These are phyloP conservation scores for Atractosteus spatula DNA, from an alignment of 2,113 vertebrate species.

Conservation along the genomic window DNA sequence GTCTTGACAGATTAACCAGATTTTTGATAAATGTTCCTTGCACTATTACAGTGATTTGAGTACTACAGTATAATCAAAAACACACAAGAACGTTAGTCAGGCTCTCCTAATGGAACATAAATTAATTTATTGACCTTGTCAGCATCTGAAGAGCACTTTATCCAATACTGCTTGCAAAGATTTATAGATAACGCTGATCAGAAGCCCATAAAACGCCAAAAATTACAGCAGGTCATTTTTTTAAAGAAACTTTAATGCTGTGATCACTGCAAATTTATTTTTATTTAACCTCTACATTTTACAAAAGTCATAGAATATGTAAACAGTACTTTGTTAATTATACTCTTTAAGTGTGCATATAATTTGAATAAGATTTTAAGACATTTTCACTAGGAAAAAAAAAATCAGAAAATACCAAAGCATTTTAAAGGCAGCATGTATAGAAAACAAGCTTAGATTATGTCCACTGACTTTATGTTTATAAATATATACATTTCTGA, in stretches of 20 bases:
- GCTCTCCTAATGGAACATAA: conserved; percentile 29
- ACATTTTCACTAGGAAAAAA: conserved; percentile 30
- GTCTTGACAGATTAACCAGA: no score
- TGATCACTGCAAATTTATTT: conserved; percentile 64
- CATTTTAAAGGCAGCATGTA: conserved; percentile 17
- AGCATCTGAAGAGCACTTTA: conserved; percentile 25
- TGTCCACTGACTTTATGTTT: neutral
- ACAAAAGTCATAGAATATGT: conserved; percentile 67
- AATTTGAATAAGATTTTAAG: conserved; percentile 28
- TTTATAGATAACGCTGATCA: neutral
- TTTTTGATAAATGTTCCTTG: no score
- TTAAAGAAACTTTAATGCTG: conserved; percentile 71
- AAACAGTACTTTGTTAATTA: conserved; percentile 54
- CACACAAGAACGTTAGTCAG: neutral
- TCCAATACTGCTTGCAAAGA: conserved; percentile 10
- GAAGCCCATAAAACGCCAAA: conserved; percentile 1
- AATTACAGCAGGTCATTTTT: conserved; percentile 47
- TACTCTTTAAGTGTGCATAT: conserved; percentile 47
- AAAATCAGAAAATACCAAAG: conserved; percentile 26
- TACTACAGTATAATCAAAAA: neutral
- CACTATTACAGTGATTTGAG: no score
- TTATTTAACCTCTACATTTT: conserved; percentile 64
- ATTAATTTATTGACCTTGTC: conserved; percentile 35
- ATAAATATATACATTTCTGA: conserved; percentile 11
- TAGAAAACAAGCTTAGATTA: neutral